phyloP scores from a whole-genome alignment of 2,113 vertebrate species.

The Antigone vipio region DNA sequence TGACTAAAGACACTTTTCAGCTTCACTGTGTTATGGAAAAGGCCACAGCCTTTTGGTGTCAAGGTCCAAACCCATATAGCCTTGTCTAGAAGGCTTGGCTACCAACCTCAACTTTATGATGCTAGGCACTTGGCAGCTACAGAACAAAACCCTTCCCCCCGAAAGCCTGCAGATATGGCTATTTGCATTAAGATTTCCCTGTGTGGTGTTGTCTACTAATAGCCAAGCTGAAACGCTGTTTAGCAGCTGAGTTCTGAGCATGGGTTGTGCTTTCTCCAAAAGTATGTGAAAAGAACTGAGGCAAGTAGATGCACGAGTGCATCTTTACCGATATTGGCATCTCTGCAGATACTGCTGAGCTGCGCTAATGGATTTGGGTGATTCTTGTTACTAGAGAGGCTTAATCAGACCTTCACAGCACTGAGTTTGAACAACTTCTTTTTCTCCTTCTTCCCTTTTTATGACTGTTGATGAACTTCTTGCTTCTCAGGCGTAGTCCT shows the following conservation, averaged over 20 bases:
- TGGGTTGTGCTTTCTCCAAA: background rate
- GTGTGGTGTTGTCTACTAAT: background rate
- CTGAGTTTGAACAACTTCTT: background rate
- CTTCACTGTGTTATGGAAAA: background rate
- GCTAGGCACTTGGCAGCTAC: background rate
- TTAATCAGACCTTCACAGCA: background rate
- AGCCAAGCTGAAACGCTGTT: background rate
- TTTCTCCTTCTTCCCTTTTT: background rate
- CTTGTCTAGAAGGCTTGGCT: background rate
- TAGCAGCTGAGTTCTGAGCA: background rate
- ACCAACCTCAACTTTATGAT: background rate
- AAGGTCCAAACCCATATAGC: background rate
- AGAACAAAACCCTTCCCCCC: background rate
- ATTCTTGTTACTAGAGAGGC: background rate
- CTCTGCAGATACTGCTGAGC: background rate
- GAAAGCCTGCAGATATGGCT: background rate
- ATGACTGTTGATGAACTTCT: background rate
- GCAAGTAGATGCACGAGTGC: background rate
- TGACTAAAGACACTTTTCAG: background rate
- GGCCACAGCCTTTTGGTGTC: background rate
- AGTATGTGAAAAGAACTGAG: background rate
- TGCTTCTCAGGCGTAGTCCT: background rate
- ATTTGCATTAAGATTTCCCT: background rate
- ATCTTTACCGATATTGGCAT: fast-evolving
- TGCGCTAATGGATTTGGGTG: background rate